A percentile compares a stretch with the other conserved stretches of the same genome.
Evolutionary conservation across 2,113 vertebrate genomes (phyloP).

Genomic region (Cephalopterus ornatus): DNA sequence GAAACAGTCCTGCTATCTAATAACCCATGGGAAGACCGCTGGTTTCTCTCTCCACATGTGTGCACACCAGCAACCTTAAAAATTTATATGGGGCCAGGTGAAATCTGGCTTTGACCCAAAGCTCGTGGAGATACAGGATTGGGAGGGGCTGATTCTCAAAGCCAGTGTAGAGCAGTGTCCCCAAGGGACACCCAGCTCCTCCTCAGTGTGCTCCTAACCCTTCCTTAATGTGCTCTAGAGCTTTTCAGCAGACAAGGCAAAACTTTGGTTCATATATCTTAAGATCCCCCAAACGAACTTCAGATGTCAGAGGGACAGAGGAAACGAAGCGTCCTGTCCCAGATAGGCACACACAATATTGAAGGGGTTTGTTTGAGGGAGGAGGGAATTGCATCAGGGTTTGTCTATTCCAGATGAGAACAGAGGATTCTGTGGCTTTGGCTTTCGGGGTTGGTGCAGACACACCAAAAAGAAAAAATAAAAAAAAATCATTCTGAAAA

Average conservation of each 20-base stretch:
- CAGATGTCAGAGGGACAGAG: not conserved
- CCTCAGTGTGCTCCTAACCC: not conserved
- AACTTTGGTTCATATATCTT: not conserved
- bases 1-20: not conserved
- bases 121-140: rapidly evolving
- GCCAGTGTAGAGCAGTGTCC: not conserved
- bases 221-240: not conserved
- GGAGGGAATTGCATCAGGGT: not conserved
- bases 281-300: not conserved
- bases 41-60: not conserved
- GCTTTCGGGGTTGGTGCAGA: not conserved
- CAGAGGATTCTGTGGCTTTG: not conserved
- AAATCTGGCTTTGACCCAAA: not conserved
- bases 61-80: not conserved
- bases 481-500: not conserved
- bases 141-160: not conserved
- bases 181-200: not conserved
- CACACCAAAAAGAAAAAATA: not conserved
- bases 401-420: not conserved
- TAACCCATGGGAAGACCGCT: not conserved
- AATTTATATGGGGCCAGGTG: not conserved
- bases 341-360: not conserved
- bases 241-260: not conserved
- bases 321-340: not conserved
- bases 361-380: not conserved